Base-by-base conservation (phyloP, 2,113 vertebrate species). In the Ramphastos sulfuratus region DNA sequence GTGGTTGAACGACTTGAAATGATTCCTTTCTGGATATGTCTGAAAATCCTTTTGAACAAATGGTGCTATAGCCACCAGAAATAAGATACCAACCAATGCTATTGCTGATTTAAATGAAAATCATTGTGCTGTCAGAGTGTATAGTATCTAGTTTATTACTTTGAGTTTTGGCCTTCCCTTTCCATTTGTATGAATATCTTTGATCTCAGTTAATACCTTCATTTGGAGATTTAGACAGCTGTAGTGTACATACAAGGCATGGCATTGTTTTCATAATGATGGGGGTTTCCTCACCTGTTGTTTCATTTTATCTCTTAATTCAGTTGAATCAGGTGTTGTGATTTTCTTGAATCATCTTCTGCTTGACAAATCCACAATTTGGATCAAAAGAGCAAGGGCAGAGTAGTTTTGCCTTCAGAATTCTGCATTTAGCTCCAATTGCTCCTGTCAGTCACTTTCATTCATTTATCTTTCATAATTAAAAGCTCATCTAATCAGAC, bases 181-280 rank as follows among this genome's bases (percentile, higher is more conserved):
- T 92, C 58, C 27, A 72, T 72, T 87, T 72, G 52, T 70, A 64
- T 25, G 42, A 84, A 15, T 74, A 96, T 60, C 92, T 96, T 96
- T 97, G 92, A 97, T 94, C 90, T 96, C 63, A 19, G 50, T 58
- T 90, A 95, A 95, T 81, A 89, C 73, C 66, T 94, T 89, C 67
- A 88, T 83, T 87, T 87, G 73, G 63, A 82, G 85, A 94, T 85
- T 95, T 89, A 93, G 82, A 89, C 86, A 96, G 82, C 75, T 83
- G 64, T 48, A 79, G 44, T 39, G 12, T 85, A 78, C 64, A 82
- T 65, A 95, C 80, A 96, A 96, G 85, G 73, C 44, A 63, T 28
- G 16, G 46, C 75, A 91, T 94, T 96, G 73, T 97, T 90, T 95
- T 63, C 84, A 69, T 52, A 82, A 85, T 69, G 81, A 96, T 50